Conservation (phyloP, 2,113 vertebrate genomes). For the Chionodraco myersi region DNA sequence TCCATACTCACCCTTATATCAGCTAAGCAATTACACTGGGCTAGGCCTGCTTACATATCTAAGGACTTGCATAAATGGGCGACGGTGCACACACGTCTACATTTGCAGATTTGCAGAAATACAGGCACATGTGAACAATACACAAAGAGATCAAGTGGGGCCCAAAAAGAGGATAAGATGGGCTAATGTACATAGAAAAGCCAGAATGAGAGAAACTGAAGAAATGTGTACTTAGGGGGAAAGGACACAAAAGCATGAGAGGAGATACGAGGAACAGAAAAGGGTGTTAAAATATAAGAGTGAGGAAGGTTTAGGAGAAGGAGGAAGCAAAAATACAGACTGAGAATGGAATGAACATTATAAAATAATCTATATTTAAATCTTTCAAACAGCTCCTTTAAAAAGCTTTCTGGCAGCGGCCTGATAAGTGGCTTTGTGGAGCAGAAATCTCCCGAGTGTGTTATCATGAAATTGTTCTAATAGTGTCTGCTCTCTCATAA, state of each 20-base stretch:
- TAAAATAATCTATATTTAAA: constrained; percentile 65
- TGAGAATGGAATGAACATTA: constrained; percentile 46
- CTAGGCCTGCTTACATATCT: constrained; percentile 66
- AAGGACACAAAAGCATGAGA: constrained; percentile 32
- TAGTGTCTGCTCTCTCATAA: constrained; percentile 53
- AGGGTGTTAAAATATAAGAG: constrained; percentile 8
- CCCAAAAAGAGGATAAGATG: constrained; percentile 53
- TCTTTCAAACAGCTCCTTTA: constrained; percentile 66
- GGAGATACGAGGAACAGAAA: constrained; percentile 46
- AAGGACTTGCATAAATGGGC: constrained; percentile 61
- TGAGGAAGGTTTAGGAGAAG: constrained; percentile 34
- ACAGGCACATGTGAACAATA: constrained; percentile 17
- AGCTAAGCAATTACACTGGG: constrained; percentile 78
- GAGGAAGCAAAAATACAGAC: constrained; percentile 38
- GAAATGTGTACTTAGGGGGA: constrained; percentile 31
- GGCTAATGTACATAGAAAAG: constrained; percentile 43
- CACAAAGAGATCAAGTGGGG: constrained; percentile 58
- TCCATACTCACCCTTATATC: constrained; percentile 76
- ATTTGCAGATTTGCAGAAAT: constrained; percentile 60
- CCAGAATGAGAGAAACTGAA: constrained; percentile 45
- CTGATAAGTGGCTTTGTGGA: constrained; percentile 74
- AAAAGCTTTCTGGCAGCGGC: constrained; percentile 67
- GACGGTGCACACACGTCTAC: constrained; percentile 31
- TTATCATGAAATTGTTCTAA: constrained; percentile 75
- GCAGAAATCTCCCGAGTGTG: constrained; percentile 62